Percentiles rank a stretch among this genome's conserved stretches.
Conservation (phyloP, 2,113 vertebrate species). For the Coptodon rendalli region DNA sequence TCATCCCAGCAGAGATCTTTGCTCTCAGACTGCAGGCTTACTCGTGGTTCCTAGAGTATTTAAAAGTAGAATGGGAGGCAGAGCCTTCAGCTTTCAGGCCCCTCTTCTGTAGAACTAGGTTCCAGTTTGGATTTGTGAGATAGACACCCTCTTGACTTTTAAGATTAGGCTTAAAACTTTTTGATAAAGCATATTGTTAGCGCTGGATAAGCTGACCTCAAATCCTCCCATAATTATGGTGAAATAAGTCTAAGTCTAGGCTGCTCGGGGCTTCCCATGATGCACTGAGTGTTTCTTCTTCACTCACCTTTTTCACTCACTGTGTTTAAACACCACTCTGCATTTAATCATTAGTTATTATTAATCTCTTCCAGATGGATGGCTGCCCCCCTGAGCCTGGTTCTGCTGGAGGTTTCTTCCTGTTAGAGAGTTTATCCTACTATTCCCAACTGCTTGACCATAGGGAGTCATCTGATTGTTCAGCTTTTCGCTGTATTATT, state of each 20-base stretch:
- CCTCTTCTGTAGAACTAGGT: background rate
- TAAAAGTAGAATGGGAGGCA: background rate
- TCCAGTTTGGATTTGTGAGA: background rate
- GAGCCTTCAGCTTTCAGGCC: background rate
- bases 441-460: background rate
- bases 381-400: background rate
- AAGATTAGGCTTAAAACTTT: fast-evolving
- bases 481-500: background rate
- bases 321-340: background rate
- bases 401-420: background rate
- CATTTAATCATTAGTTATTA: background rate
- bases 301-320: background rate
- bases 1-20: background rate
- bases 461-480: background rate
- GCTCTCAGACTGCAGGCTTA: background rate
- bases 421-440: background rate
- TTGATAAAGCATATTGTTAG: background rate
- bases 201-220: fast-evolving
- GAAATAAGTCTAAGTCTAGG: background rate
- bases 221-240: background rate
- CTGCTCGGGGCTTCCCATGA: background rate
- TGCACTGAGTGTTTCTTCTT: background rate
- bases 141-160: background rate
- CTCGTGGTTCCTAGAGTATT: background rate
- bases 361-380: background rate